Conservation (phyloP, 64 coral and sea anemone species). For the Porites lutea region DNA sequence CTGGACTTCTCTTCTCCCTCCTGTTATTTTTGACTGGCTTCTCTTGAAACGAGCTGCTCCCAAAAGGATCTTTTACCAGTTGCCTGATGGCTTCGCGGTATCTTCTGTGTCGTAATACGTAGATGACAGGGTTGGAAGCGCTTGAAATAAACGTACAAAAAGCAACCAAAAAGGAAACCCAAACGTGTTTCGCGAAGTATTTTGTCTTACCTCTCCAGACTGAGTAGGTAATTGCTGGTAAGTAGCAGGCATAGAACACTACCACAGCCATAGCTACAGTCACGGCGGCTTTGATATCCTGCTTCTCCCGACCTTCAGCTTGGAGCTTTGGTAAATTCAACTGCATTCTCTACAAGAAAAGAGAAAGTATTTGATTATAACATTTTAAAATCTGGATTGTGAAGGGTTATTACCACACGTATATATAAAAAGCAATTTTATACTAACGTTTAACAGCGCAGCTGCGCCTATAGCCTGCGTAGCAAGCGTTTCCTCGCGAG, state of each 20-base stretch:
- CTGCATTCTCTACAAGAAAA: background rate
- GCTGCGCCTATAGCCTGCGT: no score
- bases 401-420: background rate
- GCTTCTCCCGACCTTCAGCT: background rate
- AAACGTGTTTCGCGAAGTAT: background rate
- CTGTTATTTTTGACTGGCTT: background rate
- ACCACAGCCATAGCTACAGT: background rate
- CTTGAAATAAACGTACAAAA: background rate
- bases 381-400: no score
- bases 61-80: background rate
- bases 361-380: no score
- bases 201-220: background rate
- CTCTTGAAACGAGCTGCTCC: background rate
- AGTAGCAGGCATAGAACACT: background rate
- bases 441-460: no score
- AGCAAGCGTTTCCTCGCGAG: no score
- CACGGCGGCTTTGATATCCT: background rate
- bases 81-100: background rate
- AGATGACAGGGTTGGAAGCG: background rate
- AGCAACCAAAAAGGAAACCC: background rate
- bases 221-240: background rate
- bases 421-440: background rate
- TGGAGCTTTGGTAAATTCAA: background rate
- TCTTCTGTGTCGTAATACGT: conserved; percentile 1
- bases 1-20: no score